Evolutionary conservation across 2,888 invertebrate genomes (phyloP).

Genomic region (Empis stercorea): DNA sequence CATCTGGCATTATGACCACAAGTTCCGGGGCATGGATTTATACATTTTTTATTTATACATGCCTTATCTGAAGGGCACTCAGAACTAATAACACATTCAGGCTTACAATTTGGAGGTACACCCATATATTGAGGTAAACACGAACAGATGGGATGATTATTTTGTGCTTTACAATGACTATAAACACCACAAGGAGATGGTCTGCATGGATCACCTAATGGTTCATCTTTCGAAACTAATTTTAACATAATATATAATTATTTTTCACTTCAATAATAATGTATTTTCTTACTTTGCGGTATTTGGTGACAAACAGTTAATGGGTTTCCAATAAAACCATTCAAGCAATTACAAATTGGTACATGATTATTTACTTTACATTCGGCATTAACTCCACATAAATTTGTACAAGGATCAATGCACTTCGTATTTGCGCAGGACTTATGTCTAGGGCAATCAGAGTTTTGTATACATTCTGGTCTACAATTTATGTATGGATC

Average conservation of each 20-base stretch:
- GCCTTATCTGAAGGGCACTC: constrained; percentile 60
- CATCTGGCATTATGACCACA: constrained; percentile 62
- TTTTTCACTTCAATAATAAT: background rate
- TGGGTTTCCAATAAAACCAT: constrained; percentile 68
- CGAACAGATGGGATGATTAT: constrained; percentile 58
- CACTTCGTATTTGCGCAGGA: constrained; percentile 77
- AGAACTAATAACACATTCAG: constrained; percentile 64
- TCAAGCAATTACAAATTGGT: constrained; percentile 60
- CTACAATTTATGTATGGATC: constrained; percentile 77
- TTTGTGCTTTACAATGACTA: constrained; percentile 40
- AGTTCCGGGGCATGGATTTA: constrained; percentile 60
- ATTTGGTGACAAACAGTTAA: constrained; percentile 55
- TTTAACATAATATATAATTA: background rate
- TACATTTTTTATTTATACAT: constrained; percentile 62
- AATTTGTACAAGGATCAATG: constrained; percentile 67
- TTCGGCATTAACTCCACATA: constrained; percentile 71
- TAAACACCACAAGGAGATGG: constrained; percentile 41
- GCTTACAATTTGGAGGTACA: constrained; percentile 60
- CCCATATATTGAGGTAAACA: constrained; percentile 57
- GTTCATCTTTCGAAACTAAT: background rate
- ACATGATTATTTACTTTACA: constrained; percentile 73
- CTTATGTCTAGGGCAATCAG: constrained; percentile 63
- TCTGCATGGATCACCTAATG: constrained; percentile 32
- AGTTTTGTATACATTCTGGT: constrained; percentile 79
- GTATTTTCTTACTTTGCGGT: constrained; percentile 30